Evolutionary conservation across 2,888 invertebrate genomes (phyloP), one percentile per base, ranked within the genome.

Genomic region (Aromia moschata): DNA sequence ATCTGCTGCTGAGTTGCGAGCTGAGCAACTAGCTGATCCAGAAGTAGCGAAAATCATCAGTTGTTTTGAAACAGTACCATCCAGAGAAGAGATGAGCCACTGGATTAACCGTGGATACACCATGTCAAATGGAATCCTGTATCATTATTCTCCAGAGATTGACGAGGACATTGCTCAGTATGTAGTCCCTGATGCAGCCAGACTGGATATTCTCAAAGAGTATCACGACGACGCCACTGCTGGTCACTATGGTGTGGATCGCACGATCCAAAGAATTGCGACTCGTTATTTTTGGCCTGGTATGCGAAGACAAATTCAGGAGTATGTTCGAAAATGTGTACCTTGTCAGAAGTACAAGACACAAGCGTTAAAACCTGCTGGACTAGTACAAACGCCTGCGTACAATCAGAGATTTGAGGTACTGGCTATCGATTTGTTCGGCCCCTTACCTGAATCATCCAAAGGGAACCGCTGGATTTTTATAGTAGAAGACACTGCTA

Each of bases 381-480:
- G 58, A 12, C 20, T 66, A 30, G 17, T 66, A 14, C 59, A 58
- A 45, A 65, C 64, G 10, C 60, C 58, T 1, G 18, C 57, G 10
- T 37, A 44, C 14, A 20, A 43, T 5, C 72, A 62, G 31, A 45
- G 67, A 2, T 66, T 67, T 30, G 62, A 64, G 47, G 38, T 56
- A 1, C 7, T 67, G 15, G 20, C 56, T 10, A 51, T 68, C 9
- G 67, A 69, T 33, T 30, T 68, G n/a, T 67, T 69, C 43, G 67
- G 67, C 5, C 67, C 65, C 11, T 45, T 69, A 16, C 65, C 69
- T 7, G 14, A 37, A 44, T 36, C 11, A 17, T 12, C 41, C 12
- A 15, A 16, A 4, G 54, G 33, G 10, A 33, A 58, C 4, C 43
- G 33, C 10, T 62, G 52, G 46, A 57, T 62, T 9, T 59, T 61